Percentiles rank a stretch among this genome's conserved stretches.
phyloP scores from a whole-genome alignment of 2,797 vertebrate genomes.

The Chromis chromis region DNA sequence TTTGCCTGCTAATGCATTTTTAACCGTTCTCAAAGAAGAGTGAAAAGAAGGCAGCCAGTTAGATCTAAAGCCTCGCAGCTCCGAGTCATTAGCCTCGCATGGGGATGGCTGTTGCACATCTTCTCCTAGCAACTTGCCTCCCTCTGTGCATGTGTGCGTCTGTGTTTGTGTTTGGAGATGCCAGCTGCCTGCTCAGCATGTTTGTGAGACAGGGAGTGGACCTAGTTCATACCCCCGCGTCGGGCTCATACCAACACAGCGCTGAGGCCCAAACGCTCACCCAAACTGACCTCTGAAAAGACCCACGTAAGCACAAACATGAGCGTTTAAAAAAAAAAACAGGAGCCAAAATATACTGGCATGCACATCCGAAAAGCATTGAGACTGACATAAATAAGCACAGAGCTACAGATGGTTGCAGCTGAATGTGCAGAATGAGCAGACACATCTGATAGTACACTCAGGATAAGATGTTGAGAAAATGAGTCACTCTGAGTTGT shows the following conservation, averaged over 20 bases:
- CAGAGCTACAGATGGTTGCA: slow-evolving; percentile 50
- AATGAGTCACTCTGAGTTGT: slow-evolving; percentile 57
- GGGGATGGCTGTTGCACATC: slow-evolving; percentile 37
- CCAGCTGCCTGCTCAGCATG: slow-evolving; percentile 67
- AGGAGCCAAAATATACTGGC: slow-evolving; percentile 8
- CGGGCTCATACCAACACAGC: slow-evolving; percentile 10
- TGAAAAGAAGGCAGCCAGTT: slow-evolving; percentile 45
- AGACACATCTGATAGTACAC: slow-evolving; percentile 38
- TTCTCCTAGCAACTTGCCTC: slow-evolving; percentile 55
- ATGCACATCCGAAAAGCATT: slow-evolving; percentile 11
- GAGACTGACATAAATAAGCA: slow-evolving; percentile 35
- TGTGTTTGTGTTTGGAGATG: slow-evolving; percentile 47
- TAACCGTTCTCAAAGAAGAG: slow-evolving; percentile 49
- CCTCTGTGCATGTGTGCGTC: slow-evolving; percentile 25
- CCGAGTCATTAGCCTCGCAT: slow-evolving; percentile 43
- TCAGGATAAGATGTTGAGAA: slow-evolving; percentile 29
- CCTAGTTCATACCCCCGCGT: slow-evolving; percentile 17
- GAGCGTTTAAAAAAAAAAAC: slow-evolving; percentile 4
- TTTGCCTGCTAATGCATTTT: slow-evolving; percentile 58
- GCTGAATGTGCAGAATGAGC: slow-evolving; percentile 35
- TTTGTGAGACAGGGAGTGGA: slow-evolving; percentile 46
- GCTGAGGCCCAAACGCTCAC: slow-evolving; percentile 20
- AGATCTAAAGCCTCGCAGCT: slow-evolving; percentile 43
- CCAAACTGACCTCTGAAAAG: slow-evolving; percentile 29
- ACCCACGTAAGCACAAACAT: slow-evolving; percentile 27